Percentiles rank a stretch among this genome's conserved stretches.
Conservation (phyloP, 2,797 vertebrate species). For the Sphenodon punctatus region DNA sequence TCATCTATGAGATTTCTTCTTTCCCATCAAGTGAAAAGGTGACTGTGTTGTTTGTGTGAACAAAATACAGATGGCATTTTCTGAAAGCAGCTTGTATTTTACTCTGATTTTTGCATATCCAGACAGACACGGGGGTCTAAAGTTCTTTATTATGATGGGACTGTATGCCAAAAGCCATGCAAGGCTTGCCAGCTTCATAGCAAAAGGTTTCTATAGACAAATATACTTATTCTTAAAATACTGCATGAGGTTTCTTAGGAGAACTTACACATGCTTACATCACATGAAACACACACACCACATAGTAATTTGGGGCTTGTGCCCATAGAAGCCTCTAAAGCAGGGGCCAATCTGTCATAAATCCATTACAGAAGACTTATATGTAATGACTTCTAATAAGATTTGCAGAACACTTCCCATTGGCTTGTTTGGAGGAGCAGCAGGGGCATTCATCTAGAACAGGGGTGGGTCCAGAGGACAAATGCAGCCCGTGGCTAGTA, state of each 20-base stretch:
- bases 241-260: no score
- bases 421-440: neutral
- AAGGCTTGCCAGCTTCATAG: neutral
- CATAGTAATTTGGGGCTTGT: neutral
- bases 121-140: no score
- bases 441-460: neutral
- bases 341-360: neutral
- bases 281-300: neutral
- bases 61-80: neutral
- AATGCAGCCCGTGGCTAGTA: no score
- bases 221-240: neutral
- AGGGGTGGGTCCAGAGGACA: no score
- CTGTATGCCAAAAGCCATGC: neutral
- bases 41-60: neutral
- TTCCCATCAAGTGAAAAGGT: neutral
- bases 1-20: neutral
- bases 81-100: neutral
- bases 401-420: neutral
- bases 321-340: neutral
- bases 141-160: neutral
- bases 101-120: neutral
- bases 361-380: neutral
- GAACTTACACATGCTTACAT: neutral
- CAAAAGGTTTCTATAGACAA: neutral
- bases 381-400: accelerated